Evolutionary conservation across 2,113 vertebrate species (phyloP).

Genomic region (Panurus biarmicus): DNA sequence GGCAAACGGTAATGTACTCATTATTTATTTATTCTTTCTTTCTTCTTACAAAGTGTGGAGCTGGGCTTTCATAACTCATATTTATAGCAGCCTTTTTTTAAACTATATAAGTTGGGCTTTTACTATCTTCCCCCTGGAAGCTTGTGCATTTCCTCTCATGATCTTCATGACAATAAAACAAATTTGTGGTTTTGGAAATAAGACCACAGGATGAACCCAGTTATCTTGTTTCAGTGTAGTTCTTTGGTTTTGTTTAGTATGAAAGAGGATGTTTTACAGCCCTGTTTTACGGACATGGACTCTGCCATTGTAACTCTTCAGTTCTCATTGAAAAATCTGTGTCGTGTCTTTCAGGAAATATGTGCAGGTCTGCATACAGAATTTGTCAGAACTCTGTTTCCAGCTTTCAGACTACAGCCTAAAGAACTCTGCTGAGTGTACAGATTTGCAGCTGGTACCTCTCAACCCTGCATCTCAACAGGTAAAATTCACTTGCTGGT

Average conservation of each 20-base stretch:
- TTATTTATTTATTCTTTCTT: not conserved
- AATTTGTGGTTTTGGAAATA: not conserved
- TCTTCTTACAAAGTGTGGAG: not conserved
- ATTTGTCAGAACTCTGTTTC: conserved; percentile 87
- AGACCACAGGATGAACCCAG: not conserved
- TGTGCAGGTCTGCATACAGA: conserved; percentile 90
- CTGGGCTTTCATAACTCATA: not conserved
- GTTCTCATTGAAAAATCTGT: not conserved
- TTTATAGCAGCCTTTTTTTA: not conserved
- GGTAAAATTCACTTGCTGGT: conserved; percentile 69
- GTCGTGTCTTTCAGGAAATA: conserved; percentile 80
- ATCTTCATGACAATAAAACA: not conserved
- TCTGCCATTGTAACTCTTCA: not conserved
- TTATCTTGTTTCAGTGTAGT: not conserved
- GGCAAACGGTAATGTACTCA: conserved; percentile 81
- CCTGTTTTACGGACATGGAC: not conserved
- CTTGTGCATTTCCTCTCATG: not conserved
- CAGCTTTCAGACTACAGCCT: conserved; percentile 80
- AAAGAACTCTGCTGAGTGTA: conserved; percentile 54
- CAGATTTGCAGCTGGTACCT: conserved; percentile 72
- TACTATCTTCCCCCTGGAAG: not conserved
- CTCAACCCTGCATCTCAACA: conserved; percentile 79
- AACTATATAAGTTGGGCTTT: not conserved
- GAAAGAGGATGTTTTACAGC: not conserved
- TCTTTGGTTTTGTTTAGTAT: not conserved